Evolutionary conservation across 2,113 vertebrate genomes (phyloP).

Genomic region (Ellobius talpinus): DNA sequence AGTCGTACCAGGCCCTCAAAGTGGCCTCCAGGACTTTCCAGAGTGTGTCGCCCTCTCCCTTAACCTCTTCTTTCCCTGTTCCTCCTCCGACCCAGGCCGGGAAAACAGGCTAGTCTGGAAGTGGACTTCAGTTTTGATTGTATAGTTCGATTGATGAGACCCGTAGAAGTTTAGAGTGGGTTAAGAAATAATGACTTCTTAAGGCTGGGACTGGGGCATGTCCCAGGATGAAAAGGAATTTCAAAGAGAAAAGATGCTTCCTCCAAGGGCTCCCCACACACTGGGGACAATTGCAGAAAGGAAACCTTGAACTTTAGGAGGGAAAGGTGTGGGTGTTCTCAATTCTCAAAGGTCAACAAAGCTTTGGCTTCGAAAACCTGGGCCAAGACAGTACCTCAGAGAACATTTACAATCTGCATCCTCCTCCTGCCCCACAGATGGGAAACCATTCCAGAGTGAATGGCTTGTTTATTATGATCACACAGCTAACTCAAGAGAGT

Average conservation of each 20-base stretch:
- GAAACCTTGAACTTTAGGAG: not conserved
- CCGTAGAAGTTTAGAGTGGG: not conserved
- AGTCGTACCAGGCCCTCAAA: not conserved
- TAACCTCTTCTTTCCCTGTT: too few species aligned
- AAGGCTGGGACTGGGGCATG: not conserved
- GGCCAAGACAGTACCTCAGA: not conserved
- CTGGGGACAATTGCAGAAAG: too few species aligned
- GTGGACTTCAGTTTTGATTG: not conserved
- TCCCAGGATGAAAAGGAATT: not conserved
- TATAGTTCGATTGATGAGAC: not conserved
- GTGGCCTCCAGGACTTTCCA: not conserved
- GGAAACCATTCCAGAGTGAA: not conserved
- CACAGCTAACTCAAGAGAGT: not conserved
- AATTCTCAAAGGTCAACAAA: not conserved
- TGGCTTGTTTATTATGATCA: not conserved
- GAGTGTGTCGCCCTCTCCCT: not conserved
- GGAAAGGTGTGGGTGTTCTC: not conserved
- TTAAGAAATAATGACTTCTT: not conserved
- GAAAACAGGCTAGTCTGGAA: not conserved
- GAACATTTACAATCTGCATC: not conserved
- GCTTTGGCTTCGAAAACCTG: not conserved
- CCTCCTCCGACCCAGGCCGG: accelerated
- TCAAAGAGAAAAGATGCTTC: not conserved
- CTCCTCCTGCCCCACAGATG: not conserved
- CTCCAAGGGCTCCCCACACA: not conserved